phyloP scores from a whole-genome alignment of 1,140 invertebrate species.

The Cryptotermes secundus region DNA sequence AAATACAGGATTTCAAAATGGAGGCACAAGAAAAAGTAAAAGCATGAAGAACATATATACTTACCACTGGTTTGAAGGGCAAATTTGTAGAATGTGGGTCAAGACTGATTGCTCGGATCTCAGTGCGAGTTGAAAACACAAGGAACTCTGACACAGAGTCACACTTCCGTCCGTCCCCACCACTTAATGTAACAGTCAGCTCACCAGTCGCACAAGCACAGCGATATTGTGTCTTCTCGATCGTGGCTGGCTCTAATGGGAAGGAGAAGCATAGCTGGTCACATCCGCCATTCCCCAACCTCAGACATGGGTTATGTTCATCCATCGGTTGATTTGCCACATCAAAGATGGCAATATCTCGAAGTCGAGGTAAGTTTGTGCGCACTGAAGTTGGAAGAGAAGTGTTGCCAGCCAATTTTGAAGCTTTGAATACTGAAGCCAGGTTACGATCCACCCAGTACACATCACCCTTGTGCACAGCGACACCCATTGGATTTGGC shows the following conservation, averaged over 20 bases:
- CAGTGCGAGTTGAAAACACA: slow-evolving; percentile 88
- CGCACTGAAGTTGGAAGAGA: slow-evolving; percentile 65
- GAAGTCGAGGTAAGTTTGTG: slow-evolving; percentile 77
- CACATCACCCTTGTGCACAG: slow-evolving; percentile 78
- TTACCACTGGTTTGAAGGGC: slow-evolving; percentile 77
- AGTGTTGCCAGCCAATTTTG: slow-evolving; percentile 71
- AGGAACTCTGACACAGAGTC: slow-evolving; percentile 82
- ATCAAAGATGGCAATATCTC: slow-evolving; percentile 91
- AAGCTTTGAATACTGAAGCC: slow-evolving; percentile 81
- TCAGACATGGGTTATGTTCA: slow-evolving; percentile 74
- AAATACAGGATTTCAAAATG: neutral
- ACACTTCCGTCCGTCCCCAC: slow-evolving; percentile 67
- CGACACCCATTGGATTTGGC: slow-evolving; percentile 93
- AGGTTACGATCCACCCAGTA: slow-evolving; percentile 97
- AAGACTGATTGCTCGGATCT: slow-evolving; percentile 82
- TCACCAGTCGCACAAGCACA: slow-evolving; percentile 93
- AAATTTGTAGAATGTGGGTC: slow-evolving; percentile 76
- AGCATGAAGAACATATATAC: slow-evolving; percentile 37
- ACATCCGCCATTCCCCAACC: slow-evolving; percentile 76
- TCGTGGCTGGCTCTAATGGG: slow-evolving; percentile 57
- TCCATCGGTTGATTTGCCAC: slow-evolving; percentile 80
- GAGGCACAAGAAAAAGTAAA: neutral
- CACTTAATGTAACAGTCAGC: slow-evolving; percentile 50
- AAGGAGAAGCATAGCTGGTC: slow-evolving; percentile 95
- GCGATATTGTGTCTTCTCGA: slow-evolving; percentile 41